A percentile compares a stretch with the other conserved stretches of the same genome.
These are phyloP conservation scores for Heliothis virescens DNA, from an alignment of 1,140 invertebrate genomes.

Conservation along the genomic window DNA sequence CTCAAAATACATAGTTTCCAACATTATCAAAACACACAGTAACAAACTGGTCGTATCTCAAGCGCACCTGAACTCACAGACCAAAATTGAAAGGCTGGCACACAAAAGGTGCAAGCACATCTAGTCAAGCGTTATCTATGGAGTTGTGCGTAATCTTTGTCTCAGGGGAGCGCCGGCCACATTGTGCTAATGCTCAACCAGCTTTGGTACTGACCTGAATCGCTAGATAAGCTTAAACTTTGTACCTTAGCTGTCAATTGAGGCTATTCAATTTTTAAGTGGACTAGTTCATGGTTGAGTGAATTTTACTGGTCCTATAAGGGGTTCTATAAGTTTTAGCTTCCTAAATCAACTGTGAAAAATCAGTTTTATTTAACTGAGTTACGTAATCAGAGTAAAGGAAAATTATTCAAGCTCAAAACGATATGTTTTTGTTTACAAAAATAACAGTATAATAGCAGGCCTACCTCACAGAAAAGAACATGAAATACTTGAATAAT, in stretches of 20 bases:
- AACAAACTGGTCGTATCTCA: neutral
- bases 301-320: neutral
- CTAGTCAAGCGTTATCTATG: slow-evolving; percentile 57
- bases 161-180: slow-evolving; percentile 71
- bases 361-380: too few species aligned
- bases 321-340: too few species aligned
- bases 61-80: neutral
- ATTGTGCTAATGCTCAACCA: slow-evolving; percentile 65
- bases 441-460: too few species aligned
- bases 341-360: too few species aligned
- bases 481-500: neutral
- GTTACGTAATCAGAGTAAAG: too few species aligned
- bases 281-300: neutral
- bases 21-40: neutral
- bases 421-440: too few species aligned
- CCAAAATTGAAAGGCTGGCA: slow-evolving; percentile 21
- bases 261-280: slow-evolving; percentile 40
- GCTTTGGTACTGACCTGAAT: slow-evolving; percentile 70
- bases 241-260: slow-evolving; percentile 64
- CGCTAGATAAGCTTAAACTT: slow-evolving; percentile 72
- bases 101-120: slow-evolving; percentile 51
- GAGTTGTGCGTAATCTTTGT: slow-evolving; percentile 79
- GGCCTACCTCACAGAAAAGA: neutral
- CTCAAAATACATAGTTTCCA: neutral
- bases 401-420: neutral